Evolutionary conservation across 2,888 invertebrate species (phyloP).

Genomic region (Caenorhabditis sp.): DNA sequence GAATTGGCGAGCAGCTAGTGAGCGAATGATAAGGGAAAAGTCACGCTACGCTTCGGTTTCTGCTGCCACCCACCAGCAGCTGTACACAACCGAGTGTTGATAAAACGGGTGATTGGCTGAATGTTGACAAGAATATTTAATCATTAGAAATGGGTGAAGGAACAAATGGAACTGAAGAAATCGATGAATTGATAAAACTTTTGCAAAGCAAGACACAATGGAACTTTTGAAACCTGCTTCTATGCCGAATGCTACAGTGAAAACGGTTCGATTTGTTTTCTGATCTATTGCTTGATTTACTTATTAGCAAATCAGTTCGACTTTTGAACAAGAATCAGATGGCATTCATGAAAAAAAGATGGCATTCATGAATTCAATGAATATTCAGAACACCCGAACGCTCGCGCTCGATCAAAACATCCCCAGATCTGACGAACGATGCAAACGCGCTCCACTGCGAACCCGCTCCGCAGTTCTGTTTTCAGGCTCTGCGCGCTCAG

Average conservation of each 20-base stretch:
- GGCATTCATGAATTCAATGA: no score
- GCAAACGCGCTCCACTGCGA: conserved; percentile 33
- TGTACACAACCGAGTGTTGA: conserved; percentile 36
- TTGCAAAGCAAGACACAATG: not conserved
- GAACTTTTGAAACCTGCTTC: not conserved
- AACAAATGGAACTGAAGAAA: not conserved
- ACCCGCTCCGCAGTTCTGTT: not conserved
- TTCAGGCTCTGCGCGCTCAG: conserved; percentile 3
- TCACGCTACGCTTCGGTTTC: conserved; percentile 47
- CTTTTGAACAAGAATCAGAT: no score
- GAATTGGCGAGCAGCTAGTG: not conserved
- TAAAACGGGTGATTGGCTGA: conserved; percentile 4
- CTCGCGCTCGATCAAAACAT: not conserved
- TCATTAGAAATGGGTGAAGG: conserved; percentile 7
- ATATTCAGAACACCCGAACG: no score
- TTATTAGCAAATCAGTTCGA: no score
- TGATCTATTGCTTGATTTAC: no score
- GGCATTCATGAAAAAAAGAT: no score
- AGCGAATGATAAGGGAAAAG: conserved; percentile 18
- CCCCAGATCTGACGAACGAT: conserved; percentile 2
- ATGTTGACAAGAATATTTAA: no score
- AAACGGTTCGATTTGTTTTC: no score
- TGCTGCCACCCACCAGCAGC: conserved; percentile 50
- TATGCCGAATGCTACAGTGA: no score
- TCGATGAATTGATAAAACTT: not conserved